Conservation (phyloP, 1,140 invertebrate species). For the Scaptodrosophila lebanonensis region DNA sequence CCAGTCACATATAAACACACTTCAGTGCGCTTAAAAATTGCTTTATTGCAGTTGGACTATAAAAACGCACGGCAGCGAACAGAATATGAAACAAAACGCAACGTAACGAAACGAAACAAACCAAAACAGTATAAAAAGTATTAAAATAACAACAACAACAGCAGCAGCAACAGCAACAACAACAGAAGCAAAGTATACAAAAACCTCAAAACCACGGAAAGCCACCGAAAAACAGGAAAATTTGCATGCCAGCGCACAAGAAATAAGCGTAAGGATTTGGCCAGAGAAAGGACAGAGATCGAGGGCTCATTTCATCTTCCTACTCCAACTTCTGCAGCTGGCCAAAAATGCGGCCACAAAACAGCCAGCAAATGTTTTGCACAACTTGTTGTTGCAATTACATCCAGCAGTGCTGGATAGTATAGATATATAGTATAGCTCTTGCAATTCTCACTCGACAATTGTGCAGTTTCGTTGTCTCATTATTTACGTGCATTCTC, state of each 20-base stretch:
- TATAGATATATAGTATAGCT: too few species aligned
- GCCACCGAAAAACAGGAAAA: conserved; percentile 44
- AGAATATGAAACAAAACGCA: conserved; percentile 29
- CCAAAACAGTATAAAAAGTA: conserved; percentile 10
- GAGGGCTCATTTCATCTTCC: too few species aligned
- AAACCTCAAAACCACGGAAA: conserved; percentile 36
- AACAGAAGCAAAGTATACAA: too few species aligned
- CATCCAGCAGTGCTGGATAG: too few species aligned
- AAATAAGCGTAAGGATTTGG: conserved; percentile 68
- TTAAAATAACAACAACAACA: conserved; percentile 33
- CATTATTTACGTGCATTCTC: conserved; percentile 12
- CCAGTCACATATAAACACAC: conserved; percentile 74
- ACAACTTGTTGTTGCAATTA: conserved; percentile 52
- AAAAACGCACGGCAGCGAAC: conserved; percentile 64
- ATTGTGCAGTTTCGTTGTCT: conserved; percentile 4
- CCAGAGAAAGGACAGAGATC: conserved; percentile 2
- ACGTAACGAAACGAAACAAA: not conserved
- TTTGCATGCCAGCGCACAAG: conserved; percentile 61
- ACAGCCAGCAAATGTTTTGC: conserved; percentile 51
- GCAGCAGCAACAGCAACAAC: too few species aligned
- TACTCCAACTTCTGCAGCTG: too few species aligned
- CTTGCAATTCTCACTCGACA: conserved; percentile 47
- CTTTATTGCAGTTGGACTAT: conserved; percentile 73
- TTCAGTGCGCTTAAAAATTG: conserved; percentile 74
- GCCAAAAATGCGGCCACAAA: conserved; percentile 38